A percentile compares a stretch with the other conserved stretches of the same genome.
Conservation (phyloP, 2,113 vertebrate species). For the Mungos mungo region DNA sequence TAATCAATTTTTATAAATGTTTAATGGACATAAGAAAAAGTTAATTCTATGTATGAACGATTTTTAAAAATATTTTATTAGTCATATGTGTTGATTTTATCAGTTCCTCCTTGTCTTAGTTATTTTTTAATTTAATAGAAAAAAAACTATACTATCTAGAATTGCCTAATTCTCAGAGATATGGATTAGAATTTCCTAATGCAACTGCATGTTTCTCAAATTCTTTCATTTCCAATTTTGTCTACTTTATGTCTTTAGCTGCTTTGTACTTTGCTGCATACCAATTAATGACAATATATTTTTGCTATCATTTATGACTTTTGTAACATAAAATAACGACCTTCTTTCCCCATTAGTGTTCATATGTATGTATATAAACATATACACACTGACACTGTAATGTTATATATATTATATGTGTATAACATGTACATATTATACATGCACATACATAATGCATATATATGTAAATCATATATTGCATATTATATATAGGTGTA, state of each 20-base stretch:
- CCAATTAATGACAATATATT: background rate
- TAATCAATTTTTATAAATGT: background rate
- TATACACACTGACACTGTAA: background rate
- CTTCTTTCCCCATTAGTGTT: background rate
- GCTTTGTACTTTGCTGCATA: background rate
- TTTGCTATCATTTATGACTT: background rate
- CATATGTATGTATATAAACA: background rate
- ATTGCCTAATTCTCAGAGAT: background rate
- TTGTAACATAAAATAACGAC: background rate
- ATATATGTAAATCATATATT: background rate
- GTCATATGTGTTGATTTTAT: background rate
- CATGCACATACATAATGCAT: background rate
- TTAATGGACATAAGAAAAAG: background rate
- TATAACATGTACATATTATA: background rate
- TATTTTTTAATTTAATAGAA: background rate
- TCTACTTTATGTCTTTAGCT: background rate
- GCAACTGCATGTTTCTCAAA: background rate
- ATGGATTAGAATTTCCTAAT: background rate
- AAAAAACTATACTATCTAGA: background rate
- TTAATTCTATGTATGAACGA: background rate
- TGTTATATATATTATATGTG: background rate
- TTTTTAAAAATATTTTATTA: background rate
- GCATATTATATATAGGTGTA: background rate
- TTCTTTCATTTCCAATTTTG: background rate
- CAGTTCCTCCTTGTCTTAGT: background rate